phyloP scores from a whole-genome alignment of 2,113 vertebrate species.

The Mastomys coucha region DNA sequence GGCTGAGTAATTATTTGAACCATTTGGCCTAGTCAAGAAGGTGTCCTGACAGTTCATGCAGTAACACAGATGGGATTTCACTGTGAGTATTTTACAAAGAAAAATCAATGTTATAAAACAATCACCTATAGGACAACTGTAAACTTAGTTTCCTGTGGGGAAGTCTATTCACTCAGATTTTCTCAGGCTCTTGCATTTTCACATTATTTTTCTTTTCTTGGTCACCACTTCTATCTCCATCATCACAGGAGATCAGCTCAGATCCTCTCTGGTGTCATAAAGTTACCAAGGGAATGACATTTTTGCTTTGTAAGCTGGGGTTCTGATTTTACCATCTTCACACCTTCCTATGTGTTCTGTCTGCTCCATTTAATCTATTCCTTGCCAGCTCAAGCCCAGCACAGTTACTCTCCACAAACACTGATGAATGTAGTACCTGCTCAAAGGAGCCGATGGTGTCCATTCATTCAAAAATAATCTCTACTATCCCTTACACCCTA shows the following conservation, averaged over 20 bases:
- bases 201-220: neutral
- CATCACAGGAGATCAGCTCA: no score
- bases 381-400: neutral
- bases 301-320: neutral
- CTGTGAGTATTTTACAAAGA: neutral
- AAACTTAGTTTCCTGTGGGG: neutral
- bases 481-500: neutral
- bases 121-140: neutral
- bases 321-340: neutral
- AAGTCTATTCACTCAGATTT: neutral
- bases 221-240: neutral
- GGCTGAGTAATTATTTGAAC: neutral
- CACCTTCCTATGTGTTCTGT: neutral
- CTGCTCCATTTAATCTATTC: neutral
- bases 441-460: neutral
- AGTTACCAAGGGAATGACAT: neutral
- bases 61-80: neutral
- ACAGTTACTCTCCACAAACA: neutral
- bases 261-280: neutral
- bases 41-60: rapidly evolving
- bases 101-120: neutral
- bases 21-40: neutral
- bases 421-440: neutral
- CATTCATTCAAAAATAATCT: neutral
- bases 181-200: neutral